Evolutionary conservation across 2,888 invertebrate genomes (phyloP).

Genomic region (Synanthedon tipuliformis): DNA sequence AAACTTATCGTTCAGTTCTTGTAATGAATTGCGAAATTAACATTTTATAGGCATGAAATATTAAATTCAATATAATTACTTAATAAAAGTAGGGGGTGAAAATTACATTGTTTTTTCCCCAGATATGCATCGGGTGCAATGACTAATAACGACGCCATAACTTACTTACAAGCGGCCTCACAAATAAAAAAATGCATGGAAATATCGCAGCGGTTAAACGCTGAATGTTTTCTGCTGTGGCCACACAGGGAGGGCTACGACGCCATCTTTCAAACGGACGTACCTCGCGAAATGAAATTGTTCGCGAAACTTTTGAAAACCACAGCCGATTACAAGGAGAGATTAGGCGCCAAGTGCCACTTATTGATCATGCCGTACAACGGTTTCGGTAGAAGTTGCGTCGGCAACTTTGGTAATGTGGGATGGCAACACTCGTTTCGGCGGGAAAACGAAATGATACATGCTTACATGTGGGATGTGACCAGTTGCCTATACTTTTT

Average conservation of each 20-base stretch:
- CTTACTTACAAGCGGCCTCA: slow-evolving; percentile 70
- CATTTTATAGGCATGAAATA: no score
- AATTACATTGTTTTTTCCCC: slow-evolving; percentile 1
- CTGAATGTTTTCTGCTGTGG: slow-evolving; percentile 74
- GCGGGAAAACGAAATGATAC: slow-evolving; percentile 47
- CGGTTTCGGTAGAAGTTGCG: slow-evolving; percentile 16
- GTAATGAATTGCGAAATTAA: no score
- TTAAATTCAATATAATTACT: no score
- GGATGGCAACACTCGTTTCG: slow-evolving; percentile 24
- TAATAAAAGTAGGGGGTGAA: no score
- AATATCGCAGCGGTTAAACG: slow-evolving; percentile 69
- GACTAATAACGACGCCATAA: slow-evolving; percentile 71
- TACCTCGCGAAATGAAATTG: slow-evolving; percentile 70
- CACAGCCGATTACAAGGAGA: slow-evolving; percentile 73
- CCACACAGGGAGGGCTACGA: slow-evolving; percentile 72
- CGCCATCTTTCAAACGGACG: slow-evolving; percentile 69
- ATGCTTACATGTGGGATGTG: slow-evolving; percentile 73
- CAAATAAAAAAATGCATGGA: slow-evolving; percentile 74
- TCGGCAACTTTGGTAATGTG: slow-evolving; percentile 5
- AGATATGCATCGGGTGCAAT: slow-evolving; percentile 73
- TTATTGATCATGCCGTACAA: slow-evolving; percentile 69
- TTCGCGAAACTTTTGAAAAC: slow-evolving; percentile 72
- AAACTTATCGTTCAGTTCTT: no score
- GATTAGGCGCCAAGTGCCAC: slow-evolving; percentile 72
- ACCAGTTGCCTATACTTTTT: slow-evolving; percentile 73